Percentiles rank a stretch among this genome's conserved stretches.
phyloP scores from a whole-genome alignment of 2,113 vertebrate species.

The Nannospalax galili region DNA sequence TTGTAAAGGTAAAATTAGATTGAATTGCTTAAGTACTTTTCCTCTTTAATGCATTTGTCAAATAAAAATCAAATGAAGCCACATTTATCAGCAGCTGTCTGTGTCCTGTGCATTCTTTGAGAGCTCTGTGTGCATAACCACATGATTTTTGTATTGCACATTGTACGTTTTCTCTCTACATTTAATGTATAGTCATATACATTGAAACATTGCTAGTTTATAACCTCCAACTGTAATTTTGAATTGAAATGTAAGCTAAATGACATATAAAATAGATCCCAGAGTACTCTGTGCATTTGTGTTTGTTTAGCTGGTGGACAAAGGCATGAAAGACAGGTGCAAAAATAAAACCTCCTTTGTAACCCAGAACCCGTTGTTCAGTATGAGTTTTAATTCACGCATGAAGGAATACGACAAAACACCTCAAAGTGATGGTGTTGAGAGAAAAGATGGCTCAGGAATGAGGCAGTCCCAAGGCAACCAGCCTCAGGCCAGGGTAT shows the following conservation, averaged over 20 bases:
- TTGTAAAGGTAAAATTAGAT: neutral
- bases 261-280: neutral
- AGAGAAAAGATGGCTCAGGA: too few relatives aligned
- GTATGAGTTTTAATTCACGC: too few relatives aligned
- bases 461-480: too few relatives aligned
- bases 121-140: neutral
- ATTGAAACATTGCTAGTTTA: neutral
- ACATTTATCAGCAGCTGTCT: neutral
- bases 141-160: neutral
- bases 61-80: conserved; percentile 30
- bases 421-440: too few relatives aligned
- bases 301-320: too few relatives aligned
- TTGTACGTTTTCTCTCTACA: neutral
- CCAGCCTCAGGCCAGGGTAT: too few relatives aligned
- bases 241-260: neutral
- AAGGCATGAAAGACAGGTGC: neutral
- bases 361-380: too few relatives aligned
- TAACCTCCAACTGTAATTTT: neutral
- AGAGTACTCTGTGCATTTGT: neutral
- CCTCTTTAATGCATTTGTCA: neutral
- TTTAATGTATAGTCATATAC: neutral
- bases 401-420: too few relatives aligned
- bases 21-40: neutral
- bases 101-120: neutral
- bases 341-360: too few relatives aligned